A percentile compares a stretch with the other conserved stretches of the same genome.
These are phyloP conservation scores for Zaprionus vittiger DNA, from an alignment of 1,140 invertebrate genomes.

Conservation along the genomic window DNA sequence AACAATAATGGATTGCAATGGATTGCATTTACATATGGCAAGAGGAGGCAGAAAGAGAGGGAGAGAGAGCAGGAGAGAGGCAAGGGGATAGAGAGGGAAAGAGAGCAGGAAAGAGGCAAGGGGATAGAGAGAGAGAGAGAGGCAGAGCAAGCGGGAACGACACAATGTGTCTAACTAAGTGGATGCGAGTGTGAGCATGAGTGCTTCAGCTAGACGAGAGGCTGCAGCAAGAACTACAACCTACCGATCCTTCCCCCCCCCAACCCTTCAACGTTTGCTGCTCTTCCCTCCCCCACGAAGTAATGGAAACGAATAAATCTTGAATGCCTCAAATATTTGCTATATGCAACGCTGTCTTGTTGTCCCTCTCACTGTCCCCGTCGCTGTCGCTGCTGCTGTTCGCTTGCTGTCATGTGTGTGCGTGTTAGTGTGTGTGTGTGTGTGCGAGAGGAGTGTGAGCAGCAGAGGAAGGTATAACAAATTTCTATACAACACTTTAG, in stretches of 20 bases:
- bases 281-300: neutral
- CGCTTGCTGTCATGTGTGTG: constrained; percentile 22
- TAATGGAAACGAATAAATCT: constrained; percentile 68
- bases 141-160: neutral
- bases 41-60: neutral
- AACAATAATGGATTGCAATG: constrained; percentile 57
- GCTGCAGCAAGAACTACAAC: constrained; percentile 5
- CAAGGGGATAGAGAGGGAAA: neutral
- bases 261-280: neutral
- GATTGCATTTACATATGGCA: constrained; percentile 54
- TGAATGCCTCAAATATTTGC: constrained; percentile 67
- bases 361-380: neutral
- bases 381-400: neutral
- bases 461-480: constrained; percentile 33
- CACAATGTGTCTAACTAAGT: constrained; percentile 44
- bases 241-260: neutral
- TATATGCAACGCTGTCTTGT: constrained; percentile 24
- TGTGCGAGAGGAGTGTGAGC: neutral
- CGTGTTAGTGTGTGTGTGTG: neutral
- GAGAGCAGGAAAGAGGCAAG: neutral
- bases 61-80: neutral
- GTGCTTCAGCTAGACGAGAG: constrained; percentile 24
- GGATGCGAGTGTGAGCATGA: constrained; percentile 16
- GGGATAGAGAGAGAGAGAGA: too few relatives aligned
- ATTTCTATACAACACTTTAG: constrained; percentile 43